These are phyloP conservation scores for Acyrthosiphon pisum DNA, from an alignment of 1,140 invertebrate genomes.

Conservation along the genomic window DNA sequence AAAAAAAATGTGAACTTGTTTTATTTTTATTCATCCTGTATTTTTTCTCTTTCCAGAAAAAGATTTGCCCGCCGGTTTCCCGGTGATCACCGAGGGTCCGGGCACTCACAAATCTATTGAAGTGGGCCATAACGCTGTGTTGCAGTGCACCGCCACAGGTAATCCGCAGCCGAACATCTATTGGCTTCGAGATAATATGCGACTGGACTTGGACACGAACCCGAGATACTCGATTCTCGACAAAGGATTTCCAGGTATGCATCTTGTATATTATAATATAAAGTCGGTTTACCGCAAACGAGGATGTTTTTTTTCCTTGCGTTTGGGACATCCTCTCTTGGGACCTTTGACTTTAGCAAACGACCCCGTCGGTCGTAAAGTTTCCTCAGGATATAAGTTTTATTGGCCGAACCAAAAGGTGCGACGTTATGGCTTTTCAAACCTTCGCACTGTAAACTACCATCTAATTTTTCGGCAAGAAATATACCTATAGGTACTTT, in stretches of 20 bases:
- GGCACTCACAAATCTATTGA: slow-evolving; percentile 89
- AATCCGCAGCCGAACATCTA: slow-evolving; percentile 84
- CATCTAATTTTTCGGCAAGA: background rate
- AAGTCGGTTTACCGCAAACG: slow-evolving; percentile 34
- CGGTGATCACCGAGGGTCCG: slow-evolving; percentile 82
- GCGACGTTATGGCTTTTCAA: slow-evolving; percentile 28
- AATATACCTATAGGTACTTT: background rate
- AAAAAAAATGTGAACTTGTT: background rate
- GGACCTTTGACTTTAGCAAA: slow-evolving; percentile 37
- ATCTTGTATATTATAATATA: slow-evolving; percentile 29
- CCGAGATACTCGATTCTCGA: slow-evolving; percentile 83
- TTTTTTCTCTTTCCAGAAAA: slow-evolving; percentile 71
- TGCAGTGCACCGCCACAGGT: slow-evolving; percentile 87
- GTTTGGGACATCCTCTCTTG: background rate
- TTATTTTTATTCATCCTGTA: slow-evolving; percentile 11
- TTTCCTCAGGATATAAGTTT: slow-evolving; percentile 31
- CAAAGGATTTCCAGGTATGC: slow-evolving; percentile 73
- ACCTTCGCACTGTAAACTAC: background rate
- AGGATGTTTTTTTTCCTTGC: slow-evolving; percentile 4
- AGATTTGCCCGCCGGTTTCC: slow-evolving; percentile 88
- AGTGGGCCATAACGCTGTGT: slow-evolving; percentile 87
- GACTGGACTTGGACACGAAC: slow-evolving; percentile 83
- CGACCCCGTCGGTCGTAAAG: slow-evolving; percentile 16
- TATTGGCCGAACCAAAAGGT: slow-evolving; percentile 17
- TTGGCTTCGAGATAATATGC: slow-evolving; percentile 92